These are phyloP conservation scores for Ursus arctos DNA, from an alignment of 2,113 vertebrate species.

Conservation along the genomic window DNA sequence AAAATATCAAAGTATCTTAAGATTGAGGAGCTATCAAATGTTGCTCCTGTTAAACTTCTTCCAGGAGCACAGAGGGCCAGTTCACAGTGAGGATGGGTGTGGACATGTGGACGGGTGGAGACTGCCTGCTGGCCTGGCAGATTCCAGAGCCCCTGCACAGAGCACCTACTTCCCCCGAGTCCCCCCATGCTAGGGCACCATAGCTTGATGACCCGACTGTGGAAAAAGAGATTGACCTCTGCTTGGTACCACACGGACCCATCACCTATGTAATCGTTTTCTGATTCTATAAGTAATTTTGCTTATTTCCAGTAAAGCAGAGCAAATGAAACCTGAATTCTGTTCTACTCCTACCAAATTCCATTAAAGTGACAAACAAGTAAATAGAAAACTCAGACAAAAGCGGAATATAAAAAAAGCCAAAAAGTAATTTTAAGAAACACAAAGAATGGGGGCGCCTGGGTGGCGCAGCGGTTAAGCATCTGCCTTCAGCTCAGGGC, in stretches of 20 bases:
- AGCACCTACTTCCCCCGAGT: neutral
- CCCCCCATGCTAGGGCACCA: neutral
- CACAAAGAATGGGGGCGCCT: neutral
- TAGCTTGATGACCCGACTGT: neutral
- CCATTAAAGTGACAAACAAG: neutral
- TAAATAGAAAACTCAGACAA: slow-evolving; percentile 7
- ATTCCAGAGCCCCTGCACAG: neutral
- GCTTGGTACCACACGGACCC: neutral
- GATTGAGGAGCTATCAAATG: neutral
- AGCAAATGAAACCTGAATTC: neutral
- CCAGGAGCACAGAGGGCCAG: neutral
- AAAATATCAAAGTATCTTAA: neutral
- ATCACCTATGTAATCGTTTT: neutral
- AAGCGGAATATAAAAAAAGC: neutral
- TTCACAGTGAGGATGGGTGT: neutral
- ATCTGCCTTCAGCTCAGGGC: no score
- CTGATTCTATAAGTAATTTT: neutral
- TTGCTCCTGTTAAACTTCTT: neutral
- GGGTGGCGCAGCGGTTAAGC: no score
- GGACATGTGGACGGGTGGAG: no score
- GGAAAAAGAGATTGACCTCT: neutral
- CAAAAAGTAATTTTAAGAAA: neutral
- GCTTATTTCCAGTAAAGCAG: neutral
- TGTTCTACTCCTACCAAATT: neutral
- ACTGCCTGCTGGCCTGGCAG: neutral